These are phyloP conservation scores for Helogale parvula DNA, from an alignment of 2,113 vertebrate species.

Conservation along the genomic window DNA sequence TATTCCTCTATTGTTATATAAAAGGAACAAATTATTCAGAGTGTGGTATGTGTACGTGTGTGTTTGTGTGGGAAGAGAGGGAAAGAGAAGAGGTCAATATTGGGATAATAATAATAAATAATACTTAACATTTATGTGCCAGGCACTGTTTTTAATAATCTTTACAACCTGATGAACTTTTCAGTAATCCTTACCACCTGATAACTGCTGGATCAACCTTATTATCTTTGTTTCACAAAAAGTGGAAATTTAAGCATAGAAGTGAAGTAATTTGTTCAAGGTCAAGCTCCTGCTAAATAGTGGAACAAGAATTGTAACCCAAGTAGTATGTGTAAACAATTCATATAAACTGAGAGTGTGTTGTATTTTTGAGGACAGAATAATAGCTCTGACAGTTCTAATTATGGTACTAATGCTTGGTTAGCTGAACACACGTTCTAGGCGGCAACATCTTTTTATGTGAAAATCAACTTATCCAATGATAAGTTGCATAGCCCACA, in stretches of 20 bases:
- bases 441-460: neutral
- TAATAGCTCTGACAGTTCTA: slow-evolving; percentile 30
- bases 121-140: slow-evolving; percentile 2
- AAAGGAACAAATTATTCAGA: slow-evolving; percentile 7
- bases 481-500: neutral
- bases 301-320: slow-evolving; percentile 11
- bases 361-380: slow-evolving; percentile 31
- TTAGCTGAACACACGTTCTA: slow-evolving; percentile 12
- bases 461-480: slow-evolving; percentile 12
- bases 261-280: slow-evolving; percentile 29
- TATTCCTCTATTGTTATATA: neutral
- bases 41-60: neutral
- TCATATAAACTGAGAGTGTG: slow-evolving; percentile 23
- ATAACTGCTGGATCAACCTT: slow-evolving; percentile 8
- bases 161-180: neutral
- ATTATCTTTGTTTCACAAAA: neutral
- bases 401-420: neutral
- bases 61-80: neutral
- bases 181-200: neutral
- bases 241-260: slow-evolving; percentile 29
- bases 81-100: neutral
- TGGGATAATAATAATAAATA: neutral
- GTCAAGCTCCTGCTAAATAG: slow-evolving; percentile 2
- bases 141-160: slow-evolving; percentile 36
- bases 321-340: slow-evolving; percentile 11